Conservation (phyloP, 2,888 invertebrate species). For the Nysson spinosus region DNA sequence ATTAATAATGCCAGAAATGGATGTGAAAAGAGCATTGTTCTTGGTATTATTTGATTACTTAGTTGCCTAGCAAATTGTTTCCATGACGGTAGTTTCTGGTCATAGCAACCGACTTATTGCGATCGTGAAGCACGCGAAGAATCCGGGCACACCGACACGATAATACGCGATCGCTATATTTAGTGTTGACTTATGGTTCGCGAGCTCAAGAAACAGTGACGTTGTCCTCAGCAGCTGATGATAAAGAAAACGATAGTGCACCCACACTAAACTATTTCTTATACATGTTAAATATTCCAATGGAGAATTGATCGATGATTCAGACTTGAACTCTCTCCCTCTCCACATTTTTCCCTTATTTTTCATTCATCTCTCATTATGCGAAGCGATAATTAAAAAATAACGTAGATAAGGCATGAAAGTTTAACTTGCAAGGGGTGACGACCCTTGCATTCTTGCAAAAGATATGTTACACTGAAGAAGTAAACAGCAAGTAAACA, state of each 20-base stretch:
- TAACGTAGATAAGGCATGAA: too few species aligned
- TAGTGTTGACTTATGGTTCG: constrained; percentile 54
- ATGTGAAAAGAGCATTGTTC: too few species aligned
- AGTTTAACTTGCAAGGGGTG: too few species aligned
- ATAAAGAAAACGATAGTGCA: constrained; percentile 41
- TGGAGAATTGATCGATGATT: constrained; percentile 47
- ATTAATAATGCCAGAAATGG: too few species aligned
- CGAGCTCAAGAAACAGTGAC: constrained; percentile 39
- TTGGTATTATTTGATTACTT: too few species aligned
- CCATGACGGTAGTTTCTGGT: constrained; percentile 6
- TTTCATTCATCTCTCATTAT: constrained; percentile 7
- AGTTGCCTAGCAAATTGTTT: background rate
- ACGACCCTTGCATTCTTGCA: too few species aligned
- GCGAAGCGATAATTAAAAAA: background rate
- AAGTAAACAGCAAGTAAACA: too few species aligned
- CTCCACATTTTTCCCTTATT: constrained; percentile 2
- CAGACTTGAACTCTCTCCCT: constrained; percentile 13
- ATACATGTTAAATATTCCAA: background rate
- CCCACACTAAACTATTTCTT: background rate
- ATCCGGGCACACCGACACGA: constrained; percentile 28
- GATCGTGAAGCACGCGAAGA: constrained; percentile 27
- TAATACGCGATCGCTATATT: constrained; percentile 59
- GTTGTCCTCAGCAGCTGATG: constrained; percentile 43
- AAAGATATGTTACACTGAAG: too few species aligned
- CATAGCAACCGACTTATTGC: constrained; percentile 7